Evolutionary conservation across 2,113 vertebrate species (phyloP).

Genomic region (Myanophis thanlyinensis): DNA sequence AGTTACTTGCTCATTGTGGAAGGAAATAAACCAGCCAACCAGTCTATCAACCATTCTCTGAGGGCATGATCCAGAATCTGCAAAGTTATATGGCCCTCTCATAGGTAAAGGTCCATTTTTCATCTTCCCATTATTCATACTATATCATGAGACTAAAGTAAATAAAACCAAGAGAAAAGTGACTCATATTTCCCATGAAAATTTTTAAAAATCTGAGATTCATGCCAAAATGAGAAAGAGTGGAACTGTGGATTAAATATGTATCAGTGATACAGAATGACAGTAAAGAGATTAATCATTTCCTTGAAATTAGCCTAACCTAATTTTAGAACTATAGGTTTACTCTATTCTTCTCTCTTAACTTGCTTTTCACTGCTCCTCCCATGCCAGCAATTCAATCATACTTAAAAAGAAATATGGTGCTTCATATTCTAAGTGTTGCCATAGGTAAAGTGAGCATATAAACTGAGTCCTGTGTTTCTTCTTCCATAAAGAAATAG

Average conservation of each 20-base stretch:
- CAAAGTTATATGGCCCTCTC: background rate
- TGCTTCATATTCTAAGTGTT: background rate
- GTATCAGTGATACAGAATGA: background rate
- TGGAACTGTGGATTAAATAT: background rate
- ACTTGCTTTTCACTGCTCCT: background rate
- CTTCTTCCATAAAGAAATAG: background rate
- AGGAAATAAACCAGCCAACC: background rate
- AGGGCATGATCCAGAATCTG: background rate
- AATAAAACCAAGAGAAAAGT: background rate
- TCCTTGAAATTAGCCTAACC: background rate
- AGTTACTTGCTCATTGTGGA: background rate
- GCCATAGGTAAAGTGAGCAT: background rate
- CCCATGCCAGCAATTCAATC: background rate
- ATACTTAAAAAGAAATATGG: background rate
- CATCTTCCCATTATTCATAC: background rate
- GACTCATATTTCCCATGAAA: background rate
- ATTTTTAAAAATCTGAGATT: background rate
- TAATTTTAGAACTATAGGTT: background rate
- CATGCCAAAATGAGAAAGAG: background rate
- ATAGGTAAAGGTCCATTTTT: background rate
- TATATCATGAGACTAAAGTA: background rate
- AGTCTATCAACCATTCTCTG: background rate
- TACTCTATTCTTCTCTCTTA: background rate
- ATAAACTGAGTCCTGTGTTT: background rate
- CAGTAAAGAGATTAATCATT: background rate